Conservation (phyloP, 2,797 vertebrate genomes). For the Cryptoprocta ferox region DNA sequence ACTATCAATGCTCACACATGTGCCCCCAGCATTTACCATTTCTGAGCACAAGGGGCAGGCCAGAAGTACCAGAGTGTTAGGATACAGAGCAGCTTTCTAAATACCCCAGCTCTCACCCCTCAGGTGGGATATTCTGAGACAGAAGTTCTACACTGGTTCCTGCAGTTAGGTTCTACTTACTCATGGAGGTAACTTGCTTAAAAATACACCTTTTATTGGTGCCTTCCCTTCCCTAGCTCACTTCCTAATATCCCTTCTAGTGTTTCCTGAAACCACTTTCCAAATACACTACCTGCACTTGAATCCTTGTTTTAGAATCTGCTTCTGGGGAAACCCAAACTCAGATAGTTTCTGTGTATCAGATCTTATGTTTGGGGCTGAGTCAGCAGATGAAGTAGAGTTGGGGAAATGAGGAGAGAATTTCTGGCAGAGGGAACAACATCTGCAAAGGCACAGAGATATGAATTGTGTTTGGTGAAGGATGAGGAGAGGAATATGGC, state of each 20-base stretch:
- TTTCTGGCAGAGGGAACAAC: not conserved
- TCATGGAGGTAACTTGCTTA: not conserved
- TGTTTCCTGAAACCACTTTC: not conserved
- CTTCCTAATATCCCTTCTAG: not conserved
- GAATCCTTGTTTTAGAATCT: slow-evolving; percentile 38
- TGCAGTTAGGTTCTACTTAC: not conserved
- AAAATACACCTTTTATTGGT: not conserved
- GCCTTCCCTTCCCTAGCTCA: not conserved
- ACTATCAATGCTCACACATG: not conserved
- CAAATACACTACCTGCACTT: not conserved
- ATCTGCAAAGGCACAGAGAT: not conserved
- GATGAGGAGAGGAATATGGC: not conserved
- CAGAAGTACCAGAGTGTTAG: not conserved
- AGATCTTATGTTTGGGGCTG: not conserved
- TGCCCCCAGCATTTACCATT: not conserved
- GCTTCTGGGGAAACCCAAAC: not conserved
- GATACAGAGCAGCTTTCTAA: not conserved
- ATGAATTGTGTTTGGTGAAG: not conserved
- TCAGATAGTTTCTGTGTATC: not conserved
- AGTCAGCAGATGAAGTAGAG: not conserved
- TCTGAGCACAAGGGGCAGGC: not conserved
- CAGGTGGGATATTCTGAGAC: not conserved
- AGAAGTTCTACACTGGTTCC: not conserved
- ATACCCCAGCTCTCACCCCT: not conserved
- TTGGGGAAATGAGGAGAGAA: not conserved